phyloP scores from a whole-genome alignment of 2,113 vertebrate genomes.

The Mohoua ochrocephala region DNA sequence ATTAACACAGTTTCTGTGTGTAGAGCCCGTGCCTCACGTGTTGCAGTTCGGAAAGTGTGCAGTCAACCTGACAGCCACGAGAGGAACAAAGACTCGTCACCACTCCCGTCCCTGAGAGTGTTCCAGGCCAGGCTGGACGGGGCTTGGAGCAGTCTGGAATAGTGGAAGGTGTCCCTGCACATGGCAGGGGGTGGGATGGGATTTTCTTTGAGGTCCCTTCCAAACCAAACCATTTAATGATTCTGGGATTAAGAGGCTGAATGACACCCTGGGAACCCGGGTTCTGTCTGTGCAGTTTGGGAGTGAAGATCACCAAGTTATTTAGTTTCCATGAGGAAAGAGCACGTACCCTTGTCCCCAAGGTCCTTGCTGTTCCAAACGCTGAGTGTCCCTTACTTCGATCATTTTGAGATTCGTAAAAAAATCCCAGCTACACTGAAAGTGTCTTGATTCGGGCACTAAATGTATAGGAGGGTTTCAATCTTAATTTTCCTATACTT shows the following conservation, averaged over 20 bases:
- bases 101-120: background rate
- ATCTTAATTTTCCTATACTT: background rate
- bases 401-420: background rate
- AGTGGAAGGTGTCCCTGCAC: background rate
- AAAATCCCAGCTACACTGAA: background rate
- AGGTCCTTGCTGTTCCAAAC: background rate
- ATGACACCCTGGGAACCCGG: background rate
- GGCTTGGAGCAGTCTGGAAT: background rate
- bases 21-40: fast-evolving
- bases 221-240: background rate
- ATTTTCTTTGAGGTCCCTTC: background rate
- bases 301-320: background rate
- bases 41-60: background rate
- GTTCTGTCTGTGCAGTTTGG: background rate
- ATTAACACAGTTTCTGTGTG: background rate
- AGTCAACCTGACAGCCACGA: fast-evolving
- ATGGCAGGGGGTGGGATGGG: background rate
- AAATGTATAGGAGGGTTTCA: background rate
- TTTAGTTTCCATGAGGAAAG: background rate
- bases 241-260: background rate
- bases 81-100: background rate
- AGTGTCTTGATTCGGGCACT: background rate
- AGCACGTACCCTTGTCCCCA: background rate
- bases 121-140: fast-evolving
- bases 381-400: background rate